Percentiles rank a stretch among this genome's conserved stretches.
These are phyloP conservation scores for Cataglyphis livida DNA, from an alignment of 2,888 invertebrate genomes.

Conservation along the genomic window DNA sequence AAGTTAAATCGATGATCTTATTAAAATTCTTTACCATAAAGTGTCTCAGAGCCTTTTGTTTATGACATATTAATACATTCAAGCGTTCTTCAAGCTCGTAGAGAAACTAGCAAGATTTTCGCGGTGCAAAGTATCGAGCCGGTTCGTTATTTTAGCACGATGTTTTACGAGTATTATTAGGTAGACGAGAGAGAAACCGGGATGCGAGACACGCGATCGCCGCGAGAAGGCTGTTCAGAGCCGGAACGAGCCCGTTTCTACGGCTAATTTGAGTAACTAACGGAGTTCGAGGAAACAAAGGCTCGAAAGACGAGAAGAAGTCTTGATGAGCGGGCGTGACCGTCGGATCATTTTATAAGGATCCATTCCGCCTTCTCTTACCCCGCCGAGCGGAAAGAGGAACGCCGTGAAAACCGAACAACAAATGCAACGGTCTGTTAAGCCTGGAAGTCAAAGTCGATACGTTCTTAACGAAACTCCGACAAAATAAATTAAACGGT, in stretches of 20 bases:
- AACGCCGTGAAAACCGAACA: constrained; percentile 46
- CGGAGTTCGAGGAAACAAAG: constrained; percentile 79
- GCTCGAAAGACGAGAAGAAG: constrained; percentile 64
- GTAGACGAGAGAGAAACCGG: constrained; percentile 19
- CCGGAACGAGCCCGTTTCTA: constrained; percentile 73
- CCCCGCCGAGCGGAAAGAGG: constrained; percentile 36
- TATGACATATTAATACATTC: background rate
- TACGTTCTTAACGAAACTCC: constrained; percentile 63
- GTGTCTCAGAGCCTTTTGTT: background rate
- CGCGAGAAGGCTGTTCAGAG: constrained; percentile 50
- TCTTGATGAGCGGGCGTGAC: constrained; percentile 76
- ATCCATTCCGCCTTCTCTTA: constrained; percentile 47
- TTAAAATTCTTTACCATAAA: constrained; percentile 5
- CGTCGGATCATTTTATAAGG: constrained; percentile 60
- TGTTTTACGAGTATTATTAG: constrained; percentile 47
- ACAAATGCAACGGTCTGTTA: constrained; percentile 32
- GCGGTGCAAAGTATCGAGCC: constrained; percentile 21
- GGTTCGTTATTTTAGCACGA: constrained; percentile 7
- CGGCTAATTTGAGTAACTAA: constrained; percentile 80
- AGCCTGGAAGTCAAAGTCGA: constrained; percentile 56
- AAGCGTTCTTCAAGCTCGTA: background rate
- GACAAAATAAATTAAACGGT: constrained; percentile 62
- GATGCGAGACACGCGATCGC: constrained; percentile 54
- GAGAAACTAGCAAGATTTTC: constrained; percentile 10
- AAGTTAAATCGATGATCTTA: background rate